Conservation (phyloP, 2,888 invertebrate species). For the Hirtodrosophila alboralis region DNA sequence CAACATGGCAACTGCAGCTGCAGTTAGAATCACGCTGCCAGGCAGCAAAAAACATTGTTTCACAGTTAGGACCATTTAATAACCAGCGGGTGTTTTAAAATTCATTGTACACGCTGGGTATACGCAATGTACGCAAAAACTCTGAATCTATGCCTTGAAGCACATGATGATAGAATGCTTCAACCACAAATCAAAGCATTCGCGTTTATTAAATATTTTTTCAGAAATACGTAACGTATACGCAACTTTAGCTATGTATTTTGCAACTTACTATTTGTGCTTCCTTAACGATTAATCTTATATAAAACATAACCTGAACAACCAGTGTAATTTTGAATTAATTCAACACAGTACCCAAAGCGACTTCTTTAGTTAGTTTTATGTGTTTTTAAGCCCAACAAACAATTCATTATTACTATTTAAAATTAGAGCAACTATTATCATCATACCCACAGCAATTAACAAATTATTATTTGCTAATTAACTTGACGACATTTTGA, state of each 20-base stretch:
- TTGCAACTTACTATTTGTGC: no score
- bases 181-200: conserved; percentile 11
- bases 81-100: conserved; percentile 27
- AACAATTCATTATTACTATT: no score
- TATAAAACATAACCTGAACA: no score
- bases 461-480: conserved; percentile 35
- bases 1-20: conserved; percentile 4
- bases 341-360: no score
- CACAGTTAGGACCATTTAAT: conserved; percentile 28
- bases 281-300: no score
- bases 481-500: conserved; percentile 53
- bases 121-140: conserved; percentile 14
- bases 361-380: no score
- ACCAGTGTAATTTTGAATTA: no score
- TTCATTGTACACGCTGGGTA: conserved; percentile 15
- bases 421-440: no score
- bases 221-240: no score
- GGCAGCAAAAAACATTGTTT: conserved; percentile 2
- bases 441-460: conserved; percentile 12
- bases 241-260: no score
- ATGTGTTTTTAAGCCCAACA: no score
- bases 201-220: no score
- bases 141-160: neutral
- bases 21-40: conserved; percentile 8
- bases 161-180: neutral